Evolutionary conservation across 2,113 vertebrate genomes (phyloP), one percentile per base, ranked within the genome.

Genomic region (Sorex fumeus): DNA sequence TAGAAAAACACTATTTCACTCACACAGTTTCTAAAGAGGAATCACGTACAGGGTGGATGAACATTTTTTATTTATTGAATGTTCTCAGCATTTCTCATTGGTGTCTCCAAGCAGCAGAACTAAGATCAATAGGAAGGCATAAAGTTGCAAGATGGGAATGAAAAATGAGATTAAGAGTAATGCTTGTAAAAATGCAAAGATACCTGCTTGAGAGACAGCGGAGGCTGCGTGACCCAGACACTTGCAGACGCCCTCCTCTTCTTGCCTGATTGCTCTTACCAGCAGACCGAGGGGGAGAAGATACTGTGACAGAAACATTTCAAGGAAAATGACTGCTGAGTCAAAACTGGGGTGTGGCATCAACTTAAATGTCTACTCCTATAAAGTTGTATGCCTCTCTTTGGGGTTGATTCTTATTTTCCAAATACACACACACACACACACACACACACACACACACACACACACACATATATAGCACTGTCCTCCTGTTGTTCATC

Each of bases 41-140:
- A 72, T 92, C 96, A 97, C 79, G 12, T 94, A 95, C 83, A 66
- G 21, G 53, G 83, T 89, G 85, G 90, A 79, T 92, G 93, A 95
- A 91, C 95, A 96, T 95, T 96, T 97, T 97, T 96, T 96, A 97
- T 96, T 97, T 97, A 96, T 95, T 94, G 93, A 90, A 95, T 96
- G 86, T 93, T 94, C 92, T 95, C 88, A 77, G 82, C 71, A 96
- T 96, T 95, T 95, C 95, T 96, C 91, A 96, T 93, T 95, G 93
- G 96, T 93, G 94, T 95, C 94, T 97, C 96, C 91, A 70, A 94
- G 93, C 88, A 92, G 92, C 95, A 86, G 93, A 93, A 90, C 91
- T 85, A 86, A 95, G 94, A 97, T 97, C 96, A 96, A 96, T 97
- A 97, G 90, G 45, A 95, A 96, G 86, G 92, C 85, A 96, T 93